Conservation (phyloP, 2,797 vertebrate genomes). For the Orestias chungarensis region DNA sequence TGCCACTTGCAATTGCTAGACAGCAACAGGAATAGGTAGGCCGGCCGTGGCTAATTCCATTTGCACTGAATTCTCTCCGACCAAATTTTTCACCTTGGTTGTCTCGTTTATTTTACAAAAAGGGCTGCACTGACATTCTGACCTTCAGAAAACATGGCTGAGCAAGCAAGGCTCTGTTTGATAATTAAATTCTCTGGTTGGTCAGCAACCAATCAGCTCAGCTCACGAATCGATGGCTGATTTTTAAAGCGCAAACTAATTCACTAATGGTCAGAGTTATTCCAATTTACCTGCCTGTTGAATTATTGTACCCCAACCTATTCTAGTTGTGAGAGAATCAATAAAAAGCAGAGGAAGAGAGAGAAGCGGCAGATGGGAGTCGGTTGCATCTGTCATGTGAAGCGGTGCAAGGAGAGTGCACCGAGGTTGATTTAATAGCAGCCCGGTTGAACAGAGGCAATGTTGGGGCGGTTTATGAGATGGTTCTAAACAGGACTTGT, state of each 20-base stretch:
- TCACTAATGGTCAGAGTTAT: conserved; percentile 85
- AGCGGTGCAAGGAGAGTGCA: conserved; percentile 49
- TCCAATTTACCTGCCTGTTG: conserved; percentile 80
- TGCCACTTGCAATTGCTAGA: conserved; percentile 75
- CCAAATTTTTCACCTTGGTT: conserved; percentile 42
- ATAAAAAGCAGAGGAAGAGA: conserved; percentile 44
- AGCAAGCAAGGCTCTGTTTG: conserved; percentile 74
- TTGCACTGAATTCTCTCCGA: conserved; percentile 67
- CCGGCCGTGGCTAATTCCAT: conserved; percentile 65
- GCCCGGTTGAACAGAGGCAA: conserved; percentile 54
- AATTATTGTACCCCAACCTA: conserved; percentile 77
- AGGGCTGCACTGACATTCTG: conserved; percentile 68
- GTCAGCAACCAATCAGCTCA: conserved; percentile 78
- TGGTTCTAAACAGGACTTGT: conserved; percentile 54
- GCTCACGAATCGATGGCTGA: conserved; percentile 78
- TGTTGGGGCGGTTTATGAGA: conserved; percentile 58
- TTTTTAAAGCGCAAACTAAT: conserved; percentile 85
- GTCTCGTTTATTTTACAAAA: conserved; percentile 45
- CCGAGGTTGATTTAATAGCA: conserved; percentile 64
- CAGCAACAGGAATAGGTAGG: conserved; percentile 58
- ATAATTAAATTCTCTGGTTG: conserved; percentile 82
- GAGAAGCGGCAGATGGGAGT: conserved; percentile 37
- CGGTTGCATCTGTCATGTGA: conserved; percentile 56
- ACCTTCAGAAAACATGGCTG: conserved; percentile 83
- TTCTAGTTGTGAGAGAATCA: conserved; percentile 62